Base-by-base conservation (phyloP, 2,113 vertebrate genomes). In the Lamprotornis superbus region DNA sequence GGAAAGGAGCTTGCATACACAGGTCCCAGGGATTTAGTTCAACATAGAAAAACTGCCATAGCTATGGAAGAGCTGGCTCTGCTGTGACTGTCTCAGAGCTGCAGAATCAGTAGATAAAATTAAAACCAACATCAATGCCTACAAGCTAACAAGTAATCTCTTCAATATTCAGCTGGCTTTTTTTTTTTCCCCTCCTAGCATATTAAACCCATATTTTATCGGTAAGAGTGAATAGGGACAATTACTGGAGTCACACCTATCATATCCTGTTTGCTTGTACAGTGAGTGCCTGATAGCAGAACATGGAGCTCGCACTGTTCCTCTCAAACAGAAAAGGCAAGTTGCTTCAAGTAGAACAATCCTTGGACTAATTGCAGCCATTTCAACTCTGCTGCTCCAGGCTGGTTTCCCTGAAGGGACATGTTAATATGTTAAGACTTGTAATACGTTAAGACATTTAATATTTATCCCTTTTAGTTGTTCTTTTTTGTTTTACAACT, bases 281-380 rank as follows among this genome's bases (percentile, higher is more conserved):
- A 92, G 74, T 61, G 20, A 94, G 93, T 90, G 52, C 93, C 61
- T 0, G 33, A 90, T 44, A 94, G 42, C 75, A 95, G 94, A 86
- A 83, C 33, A 2, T 24, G 7, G 4, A 85, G 82, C 90, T 95
- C 42, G 2, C 63, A 63, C 59, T 95, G 93, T 94, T 94, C 94
- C 93, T 92, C 76, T 76, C 92, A 95, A 97, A 96, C 86, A 94
- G 88, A 95, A 95, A 84, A 91, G 94, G 88, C 95, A 96, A 94
- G 95, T 96, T 64, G 88, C 65, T 96, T 96, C 96, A 97, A 76
- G 94, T 91, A 95, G 86, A 95, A 94, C 94, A 96, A 92, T 96
- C 57, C 90, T 33, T 46, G 53, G 69, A 33, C 93, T 92, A 94
- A 93, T 93, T 96, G 94, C 79, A 52, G 33, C 88, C 90, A 84